Percentiles rank a stretch among this genome's conserved stretches.
These are phyloP conservation scores for Macropodus opercularis DNA, from an alignment of 2,797 vertebrate genomes.

Conservation along the genomic window DNA sequence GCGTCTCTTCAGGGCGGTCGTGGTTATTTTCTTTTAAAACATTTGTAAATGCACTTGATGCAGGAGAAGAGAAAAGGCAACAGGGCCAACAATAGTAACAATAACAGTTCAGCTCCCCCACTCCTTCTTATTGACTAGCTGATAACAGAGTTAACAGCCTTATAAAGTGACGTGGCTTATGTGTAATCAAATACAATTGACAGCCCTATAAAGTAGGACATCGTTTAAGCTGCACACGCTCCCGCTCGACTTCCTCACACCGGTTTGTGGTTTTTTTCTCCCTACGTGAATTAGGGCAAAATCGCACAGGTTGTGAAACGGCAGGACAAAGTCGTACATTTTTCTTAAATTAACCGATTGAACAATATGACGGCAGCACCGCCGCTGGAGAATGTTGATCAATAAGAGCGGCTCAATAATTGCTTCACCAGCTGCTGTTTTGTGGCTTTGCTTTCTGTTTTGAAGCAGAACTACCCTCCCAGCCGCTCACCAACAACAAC, in stretches of 20 bases:
- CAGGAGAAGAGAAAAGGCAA: background rate
- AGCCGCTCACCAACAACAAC: constrained; percentile 28
- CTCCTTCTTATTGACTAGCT: constrained; percentile 35
- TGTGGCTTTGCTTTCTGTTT: constrained; percentile 33
- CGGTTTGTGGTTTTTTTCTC: background rate
- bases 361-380: constrained; percentile 5
- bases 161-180: constrained; percentile 44
- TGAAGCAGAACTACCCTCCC: constrained; percentile 9
- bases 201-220: constrained; percentile 38
- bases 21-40: too few species aligned
- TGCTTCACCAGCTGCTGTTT: constrained; percentile 42
- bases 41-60: too few species aligned
- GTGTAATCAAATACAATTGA: constrained; percentile 48
- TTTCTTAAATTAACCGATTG: constrained; percentile 5
- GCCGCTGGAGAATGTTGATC: constrained; percentile 27
- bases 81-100: constrained; percentile 22
- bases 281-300: constrained; percentile 9
- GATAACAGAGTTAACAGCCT: constrained; percentile 58
- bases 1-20: too few species aligned
- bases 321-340: background rate
- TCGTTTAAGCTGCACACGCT: constrained; percentile 12
- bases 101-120: constrained; percentile 3
- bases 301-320: background rate
- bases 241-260: constrained; percentile 12
- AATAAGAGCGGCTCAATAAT: constrained; percentile 40